phyloP scores from a whole-genome alignment of 2,113 vertebrate species.

The Dipodomys merriami region DNA sequence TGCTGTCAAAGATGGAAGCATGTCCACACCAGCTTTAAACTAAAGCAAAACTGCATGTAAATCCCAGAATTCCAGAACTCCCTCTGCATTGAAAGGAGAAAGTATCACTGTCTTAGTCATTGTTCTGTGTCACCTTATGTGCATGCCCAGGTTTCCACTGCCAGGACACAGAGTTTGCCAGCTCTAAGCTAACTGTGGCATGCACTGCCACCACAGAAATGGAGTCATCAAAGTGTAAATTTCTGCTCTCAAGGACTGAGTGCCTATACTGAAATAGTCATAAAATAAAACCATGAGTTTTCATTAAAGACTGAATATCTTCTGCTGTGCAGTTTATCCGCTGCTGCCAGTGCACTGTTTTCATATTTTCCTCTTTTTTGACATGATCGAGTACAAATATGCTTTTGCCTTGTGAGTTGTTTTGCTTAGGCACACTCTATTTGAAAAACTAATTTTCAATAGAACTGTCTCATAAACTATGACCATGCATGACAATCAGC shows the following conservation, averaged over 20 bases:
- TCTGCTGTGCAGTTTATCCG: neutral
- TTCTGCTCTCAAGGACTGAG: constrained; percentile 24
- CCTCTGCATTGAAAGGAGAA: constrained; percentile 7
- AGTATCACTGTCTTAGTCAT: neutral
- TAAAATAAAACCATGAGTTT: constrained; percentile 23
- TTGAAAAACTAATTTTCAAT: neutral
- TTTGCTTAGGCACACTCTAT: neutral
- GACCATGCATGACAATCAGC: neutral
- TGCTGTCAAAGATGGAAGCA: neutral
- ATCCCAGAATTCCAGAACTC: neutral
- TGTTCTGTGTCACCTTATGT: neutral
- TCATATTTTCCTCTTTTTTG: neutral
- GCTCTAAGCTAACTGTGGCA: neutral
- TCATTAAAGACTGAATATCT: neutral
- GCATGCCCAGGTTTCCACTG: neutral
- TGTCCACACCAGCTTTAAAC: too few relatives aligned
- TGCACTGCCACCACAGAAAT: neutral
- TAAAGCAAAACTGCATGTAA: neutral
- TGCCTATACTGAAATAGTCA: neutral
- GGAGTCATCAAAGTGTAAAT: neutral
- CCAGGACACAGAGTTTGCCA: neutral
- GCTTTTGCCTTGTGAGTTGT: neutral
- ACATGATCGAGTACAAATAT: neutral
- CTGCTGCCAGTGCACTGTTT: neutral
- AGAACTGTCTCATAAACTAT: neutral